Percentiles rank a stretch among this genome's conserved stretches.
Evolutionary conservation across 1,140 invertebrate species (phyloP).

Genomic region (Ceratosolen solmsi): DNA sequence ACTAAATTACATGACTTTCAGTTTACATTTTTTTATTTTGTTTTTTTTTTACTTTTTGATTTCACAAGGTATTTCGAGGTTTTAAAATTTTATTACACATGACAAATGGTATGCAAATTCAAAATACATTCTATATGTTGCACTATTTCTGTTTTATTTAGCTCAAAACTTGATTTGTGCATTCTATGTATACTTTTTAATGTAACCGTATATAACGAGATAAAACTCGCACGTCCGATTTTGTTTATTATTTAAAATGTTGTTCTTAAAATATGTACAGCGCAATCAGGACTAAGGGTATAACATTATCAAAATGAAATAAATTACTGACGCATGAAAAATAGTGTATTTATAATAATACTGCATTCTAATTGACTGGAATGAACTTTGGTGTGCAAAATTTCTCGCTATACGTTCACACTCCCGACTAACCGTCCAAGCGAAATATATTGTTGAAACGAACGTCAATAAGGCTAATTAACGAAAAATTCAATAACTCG

Average conservation of each 20-base stretch:
- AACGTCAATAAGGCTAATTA: constrained; percentile 20
- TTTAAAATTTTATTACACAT: constrained; percentile 7
- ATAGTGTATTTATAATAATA: neutral
- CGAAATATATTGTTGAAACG: neutral
- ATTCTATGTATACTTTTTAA: neutral
- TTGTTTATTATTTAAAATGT: neutral
- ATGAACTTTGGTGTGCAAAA: neutral
- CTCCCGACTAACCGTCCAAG: neutral
- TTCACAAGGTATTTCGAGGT: neutral
- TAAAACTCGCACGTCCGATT: neutral
- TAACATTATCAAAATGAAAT: neutral
- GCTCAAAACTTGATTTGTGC: neutral
- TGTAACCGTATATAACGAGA: neutral
- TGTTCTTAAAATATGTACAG: neutral
- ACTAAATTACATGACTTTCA: neutral
- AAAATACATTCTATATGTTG: neutral
- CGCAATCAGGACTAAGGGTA: neutral
- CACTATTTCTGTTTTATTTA: constrained; percentile 3
- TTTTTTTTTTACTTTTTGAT: neutral
- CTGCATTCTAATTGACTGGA: neutral
- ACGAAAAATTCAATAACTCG: constrained; percentile 44
- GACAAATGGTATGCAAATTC: constrained; percentile 18
- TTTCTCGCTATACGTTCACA: neutral
- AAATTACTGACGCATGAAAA: neutral
- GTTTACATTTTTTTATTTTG: neutral